These are phyloP conservation scores for Nannospalax galili DNA, from an alignment of 2,113 vertebrate genomes.

Conservation along the genomic window DNA sequence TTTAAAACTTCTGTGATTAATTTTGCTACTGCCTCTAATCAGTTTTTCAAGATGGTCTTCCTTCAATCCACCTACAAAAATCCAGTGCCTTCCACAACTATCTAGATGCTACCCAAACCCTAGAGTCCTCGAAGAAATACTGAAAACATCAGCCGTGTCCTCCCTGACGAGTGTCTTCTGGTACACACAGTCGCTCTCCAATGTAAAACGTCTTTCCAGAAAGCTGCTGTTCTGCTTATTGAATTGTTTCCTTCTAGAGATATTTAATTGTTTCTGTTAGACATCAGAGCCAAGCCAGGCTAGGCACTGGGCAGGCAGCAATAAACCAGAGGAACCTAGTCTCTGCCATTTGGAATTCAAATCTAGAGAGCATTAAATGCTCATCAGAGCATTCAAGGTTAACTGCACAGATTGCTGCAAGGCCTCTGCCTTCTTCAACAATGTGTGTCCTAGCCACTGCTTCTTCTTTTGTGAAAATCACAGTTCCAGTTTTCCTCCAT, in stretches of 20 bases:
- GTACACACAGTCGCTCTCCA: not conserved
- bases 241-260: not conserved
- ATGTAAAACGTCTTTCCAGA: not conserved
- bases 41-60: not conserved
- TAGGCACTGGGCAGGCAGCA: not conserved
- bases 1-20: not conserved
- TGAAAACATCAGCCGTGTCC: not conserved
- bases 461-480: slow-evolving; percentile 41
- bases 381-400: not conserved
- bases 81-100: not conserved
- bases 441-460: not conserved
- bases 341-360: not conserved
- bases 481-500: not conserved
- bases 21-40: not conserved
- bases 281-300: not conserved
- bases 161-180: not conserved
- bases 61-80: not conserved
- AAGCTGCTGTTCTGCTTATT: not conserved
- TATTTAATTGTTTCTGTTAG: not conserved
- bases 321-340: not conserved
- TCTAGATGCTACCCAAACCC: not conserved
- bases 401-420: not conserved
- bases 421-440: not conserved
- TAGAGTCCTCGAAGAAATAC: not conserved
- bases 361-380: not conserved